These are phyloP conservation scores for Tinea pellionella DNA, from an alignment of 2,888 invertebrate genomes.

Conservation along the genomic window DNA sequence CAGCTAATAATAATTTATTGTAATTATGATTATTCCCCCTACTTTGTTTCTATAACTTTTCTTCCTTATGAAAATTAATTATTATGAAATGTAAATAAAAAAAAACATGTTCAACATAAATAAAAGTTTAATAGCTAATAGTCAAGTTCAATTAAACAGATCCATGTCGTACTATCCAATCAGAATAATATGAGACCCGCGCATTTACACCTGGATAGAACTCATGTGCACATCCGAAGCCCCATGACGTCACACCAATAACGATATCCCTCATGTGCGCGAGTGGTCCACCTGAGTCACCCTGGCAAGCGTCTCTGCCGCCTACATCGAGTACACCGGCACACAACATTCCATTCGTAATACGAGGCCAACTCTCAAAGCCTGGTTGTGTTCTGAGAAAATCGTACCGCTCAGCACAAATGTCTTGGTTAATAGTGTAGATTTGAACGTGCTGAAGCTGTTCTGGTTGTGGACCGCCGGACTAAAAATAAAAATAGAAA, in stretches of 20 bases:
- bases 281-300: constrained; percentile 41
- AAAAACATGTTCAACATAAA: too few relatives aligned
- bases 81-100: too few relatives aligned
- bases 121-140: too few relatives aligned
- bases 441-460: constrained; percentile 23
- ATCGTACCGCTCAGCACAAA: constrained; percentile 38
- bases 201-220: constrained; percentile 50
- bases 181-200: constrained; percentile 27
- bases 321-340: constrained; percentile 34
- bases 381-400: too few relatives aligned
- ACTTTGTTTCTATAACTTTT: too few relatives aligned
- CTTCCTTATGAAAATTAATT: too few relatives aligned
- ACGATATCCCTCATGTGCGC: constrained; percentile 29
- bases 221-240: constrained; percentile 42
- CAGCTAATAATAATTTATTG: too few relatives aligned
- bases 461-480: constrained; percentile 16
- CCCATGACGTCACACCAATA: constrained; percentile 49
- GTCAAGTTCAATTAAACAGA: too few relatives aligned
- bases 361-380: constrained; percentile 22
- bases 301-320: constrained; percentile 26
- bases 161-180: constrained; percentile 17
- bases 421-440: constrained; percentile 33
- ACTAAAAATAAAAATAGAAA: constrained; percentile 17
- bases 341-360: constrained; percentile 44
- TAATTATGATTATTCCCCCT: too few relatives aligned